phyloP scores from a whole-genome alignment of 2,113 vertebrate genomes.

The Hemicordylus capensis region DNA sequence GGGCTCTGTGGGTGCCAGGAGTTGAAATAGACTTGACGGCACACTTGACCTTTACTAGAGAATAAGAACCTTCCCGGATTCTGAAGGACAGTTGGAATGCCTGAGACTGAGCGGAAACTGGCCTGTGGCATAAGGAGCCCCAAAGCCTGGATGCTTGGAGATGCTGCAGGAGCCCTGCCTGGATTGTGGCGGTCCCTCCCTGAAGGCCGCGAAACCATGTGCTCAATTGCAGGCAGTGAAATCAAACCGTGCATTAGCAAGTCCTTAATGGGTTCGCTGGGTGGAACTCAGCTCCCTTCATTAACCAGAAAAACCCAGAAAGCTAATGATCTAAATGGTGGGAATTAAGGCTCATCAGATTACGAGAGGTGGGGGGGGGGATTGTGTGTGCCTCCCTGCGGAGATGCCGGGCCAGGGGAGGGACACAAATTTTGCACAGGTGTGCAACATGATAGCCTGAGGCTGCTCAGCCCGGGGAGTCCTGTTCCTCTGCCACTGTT shows the following conservation, averaged over 20 bases:
- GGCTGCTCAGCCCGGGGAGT: not conserved
- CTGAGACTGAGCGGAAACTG: not conserved
- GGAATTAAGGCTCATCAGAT: slow-evolving; percentile 71
- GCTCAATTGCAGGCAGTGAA: slow-evolving; percentile 60
- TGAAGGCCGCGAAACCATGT: not conserved
- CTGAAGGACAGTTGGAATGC: not conserved
- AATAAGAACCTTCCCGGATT: too few species aligned
- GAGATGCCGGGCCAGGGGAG: slow-evolving; percentile 32
- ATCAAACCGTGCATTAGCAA: slow-evolving; percentile 61
- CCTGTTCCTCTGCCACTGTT: not conserved
- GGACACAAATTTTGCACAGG: slow-evolving; percentile 52
- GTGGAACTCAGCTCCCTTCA: slow-evolving; percentile 69
- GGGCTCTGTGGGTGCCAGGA: too few species aligned
- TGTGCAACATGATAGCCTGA: slow-evolving; percentile 33
- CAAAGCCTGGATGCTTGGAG: not conserved
- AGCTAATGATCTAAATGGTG: slow-evolving; percentile 74
- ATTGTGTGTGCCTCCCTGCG: slow-evolving; percentile 52
- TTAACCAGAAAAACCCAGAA: slow-evolving; percentile 70
- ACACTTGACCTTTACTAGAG: too few species aligned
- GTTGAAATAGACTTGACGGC: too few species aligned
- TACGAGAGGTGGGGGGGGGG: slow-evolving; percentile 51
- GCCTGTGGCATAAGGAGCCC: slow-evolving; percentile 25
- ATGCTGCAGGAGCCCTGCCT: slow-evolving; percentile 21
- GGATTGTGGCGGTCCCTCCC: slow-evolving; percentile 55
- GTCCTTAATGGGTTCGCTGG: slow-evolving; percentile 61